Evolutionary conservation across 2,888 invertebrate species (phyloP).

Genomic region (Drosophila sordidula): DNA sequence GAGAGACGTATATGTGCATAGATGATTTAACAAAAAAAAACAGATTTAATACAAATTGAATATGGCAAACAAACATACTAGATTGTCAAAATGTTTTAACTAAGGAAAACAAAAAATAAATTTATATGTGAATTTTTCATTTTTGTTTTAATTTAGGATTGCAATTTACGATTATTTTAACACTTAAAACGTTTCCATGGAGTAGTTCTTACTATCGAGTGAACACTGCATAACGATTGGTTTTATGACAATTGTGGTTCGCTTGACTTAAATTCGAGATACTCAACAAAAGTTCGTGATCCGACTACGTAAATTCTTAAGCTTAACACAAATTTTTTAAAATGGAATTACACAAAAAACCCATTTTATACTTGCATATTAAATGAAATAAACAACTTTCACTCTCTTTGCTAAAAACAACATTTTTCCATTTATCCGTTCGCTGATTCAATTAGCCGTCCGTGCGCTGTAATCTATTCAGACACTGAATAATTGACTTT

Average conservation of each 20-base stretch:
- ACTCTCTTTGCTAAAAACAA: background rate
- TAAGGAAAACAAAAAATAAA: too few relatives aligned
- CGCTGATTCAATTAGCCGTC: conserved; percentile 28
- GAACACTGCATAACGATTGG: background rate
- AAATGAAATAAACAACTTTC: background rate
- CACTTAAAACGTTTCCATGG: too few relatives aligned
- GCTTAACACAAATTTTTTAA: background rate
- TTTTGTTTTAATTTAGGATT: too few relatives aligned
- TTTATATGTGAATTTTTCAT: background rate
- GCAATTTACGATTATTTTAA: too few relatives aligned
- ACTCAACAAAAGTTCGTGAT: conserved; percentile 7
- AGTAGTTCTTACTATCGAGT: too few relatives aligned
- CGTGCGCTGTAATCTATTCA: conserved; percentile 8
- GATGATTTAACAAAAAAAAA: too few relatives aligned
- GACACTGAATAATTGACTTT: conserved; percentile 30
- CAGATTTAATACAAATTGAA: too few relatives aligned
- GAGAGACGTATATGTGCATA: too few relatives aligned
- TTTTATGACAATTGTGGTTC: conserved; percentile 17
- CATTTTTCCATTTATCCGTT: conserved; percentile 8
- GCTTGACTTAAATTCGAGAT: background rate
- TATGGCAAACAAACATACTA: too few relatives aligned
- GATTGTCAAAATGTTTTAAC: too few relatives aligned
- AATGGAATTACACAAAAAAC: conserved; percentile 1
- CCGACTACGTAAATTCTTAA: too few relatives aligned
- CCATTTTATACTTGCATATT: background rate